Evolutionary conservation across 2,797 vertebrate genomes (phyloP).

Genomic region (Phalanger gymnotis): DNA sequence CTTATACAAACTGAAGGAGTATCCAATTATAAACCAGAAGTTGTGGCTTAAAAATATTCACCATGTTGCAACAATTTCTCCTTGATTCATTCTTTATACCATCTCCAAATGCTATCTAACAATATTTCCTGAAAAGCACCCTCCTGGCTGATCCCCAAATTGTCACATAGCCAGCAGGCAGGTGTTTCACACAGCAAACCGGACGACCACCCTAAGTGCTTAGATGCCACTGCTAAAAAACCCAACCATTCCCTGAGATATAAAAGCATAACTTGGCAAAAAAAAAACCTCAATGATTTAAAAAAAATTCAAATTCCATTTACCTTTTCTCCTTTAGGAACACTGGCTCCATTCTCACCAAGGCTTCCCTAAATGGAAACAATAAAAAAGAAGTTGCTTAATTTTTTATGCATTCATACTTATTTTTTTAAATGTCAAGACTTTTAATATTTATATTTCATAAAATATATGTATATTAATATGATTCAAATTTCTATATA

Average conservation of each 20-base stretch:
- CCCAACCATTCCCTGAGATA: neutral
- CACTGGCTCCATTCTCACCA: slow-evolving; percentile 39
- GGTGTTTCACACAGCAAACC: neutral
- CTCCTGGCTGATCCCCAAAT: neutral
- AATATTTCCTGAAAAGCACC: neutral
- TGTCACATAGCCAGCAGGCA: neutral
- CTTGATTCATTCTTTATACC: neutral
- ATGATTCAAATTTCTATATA: neutral
- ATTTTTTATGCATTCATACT: slow-evolving; percentile 15
- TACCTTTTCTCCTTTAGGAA: slow-evolving; percentile 73
- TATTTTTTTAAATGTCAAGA: neutral
- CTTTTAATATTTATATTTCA: neutral
- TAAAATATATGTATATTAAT: neutral
- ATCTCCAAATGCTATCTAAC: neutral
- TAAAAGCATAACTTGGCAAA: neutral
- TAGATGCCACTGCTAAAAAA: neutral
- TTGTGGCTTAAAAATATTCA: neutral
- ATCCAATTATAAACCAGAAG: neutral
- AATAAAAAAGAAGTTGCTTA: neutral
- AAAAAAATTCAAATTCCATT: slow-evolving; percentile 32
- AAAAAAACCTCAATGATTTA: slow-evolving; percentile 1
- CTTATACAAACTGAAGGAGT: neutral
- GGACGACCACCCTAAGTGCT: neutral
- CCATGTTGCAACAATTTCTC: neutral
- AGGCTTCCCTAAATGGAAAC: slow-evolving; percentile 48